Percentiles rank a stretch among this genome's conserved stretches.
phyloP scores from a whole-genome alignment of 2,113 vertebrate genomes.

The Gymnarchus niloticus region DNA sequence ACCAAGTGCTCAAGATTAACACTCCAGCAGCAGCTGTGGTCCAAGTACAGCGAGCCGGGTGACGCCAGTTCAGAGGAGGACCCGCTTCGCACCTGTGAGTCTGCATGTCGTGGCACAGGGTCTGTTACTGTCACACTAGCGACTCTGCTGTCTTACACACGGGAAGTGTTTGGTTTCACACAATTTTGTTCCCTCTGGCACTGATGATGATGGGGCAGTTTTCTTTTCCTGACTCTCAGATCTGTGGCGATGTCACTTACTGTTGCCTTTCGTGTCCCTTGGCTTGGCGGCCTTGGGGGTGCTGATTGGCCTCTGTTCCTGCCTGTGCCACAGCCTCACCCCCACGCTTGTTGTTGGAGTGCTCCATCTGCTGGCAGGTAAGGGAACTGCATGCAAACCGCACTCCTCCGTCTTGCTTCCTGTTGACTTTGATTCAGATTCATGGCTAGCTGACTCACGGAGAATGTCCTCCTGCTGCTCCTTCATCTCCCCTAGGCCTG shows the following conservation, averaged over 20 bases:
- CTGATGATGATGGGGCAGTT: not conserved
- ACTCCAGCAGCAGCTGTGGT: conserved; percentile 78
- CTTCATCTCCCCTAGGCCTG: conserved; percentile 60
- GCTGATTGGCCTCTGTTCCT: conserved; percentile 84
- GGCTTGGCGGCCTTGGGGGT: conserved; percentile 86
- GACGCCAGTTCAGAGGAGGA: conserved; percentile 76
- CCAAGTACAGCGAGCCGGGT: conserved; percentile 70
- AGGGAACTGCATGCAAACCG: conserved; percentile 17
- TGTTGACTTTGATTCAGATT: not conserved
- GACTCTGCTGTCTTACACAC: not conserved
- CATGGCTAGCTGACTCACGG: not conserved
- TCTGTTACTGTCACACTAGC: not conserved
- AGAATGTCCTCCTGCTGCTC: not conserved
- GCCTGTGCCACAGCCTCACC: conserved; percentile 87
- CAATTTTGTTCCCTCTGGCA: too few relatives aligned
- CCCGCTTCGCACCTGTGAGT: conserved; percentile 86
- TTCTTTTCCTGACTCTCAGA: conserved; percentile 55
- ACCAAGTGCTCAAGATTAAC: conserved; percentile 78
- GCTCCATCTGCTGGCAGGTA: conserved; percentile 89
- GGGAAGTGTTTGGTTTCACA: not conserved
- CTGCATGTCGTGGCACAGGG: not conserved
- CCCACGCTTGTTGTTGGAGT: conserved; percentile 82
- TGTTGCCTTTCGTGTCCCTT: conserved; percentile 85
- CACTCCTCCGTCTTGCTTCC: not conserved
- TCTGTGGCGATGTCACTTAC: conserved; percentile 89